Base-by-base conservation (phyloP, 2,113 vertebrate genomes). In the Aptenodytes patagonicus region DNA sequence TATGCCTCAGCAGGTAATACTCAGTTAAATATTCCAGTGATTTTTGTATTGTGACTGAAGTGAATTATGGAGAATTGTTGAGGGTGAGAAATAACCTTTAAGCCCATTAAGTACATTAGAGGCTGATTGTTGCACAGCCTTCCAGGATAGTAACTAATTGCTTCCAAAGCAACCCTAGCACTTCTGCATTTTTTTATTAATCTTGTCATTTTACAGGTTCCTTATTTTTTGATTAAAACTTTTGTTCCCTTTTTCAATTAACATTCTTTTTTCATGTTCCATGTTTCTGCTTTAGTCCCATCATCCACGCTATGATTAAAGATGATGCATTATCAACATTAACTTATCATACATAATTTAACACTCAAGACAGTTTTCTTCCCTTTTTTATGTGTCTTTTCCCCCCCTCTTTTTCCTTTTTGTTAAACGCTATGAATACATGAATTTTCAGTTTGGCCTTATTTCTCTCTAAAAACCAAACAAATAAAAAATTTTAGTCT, bases 31-130 rank as follows among this genome's bases (percentile, higher is more conserved):
- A 94, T 94, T 91, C 58, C 46, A 44, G 42, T 40, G 54, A 77
- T 83, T 95, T 95, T 88, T 93, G 42, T 83, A 83, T 83, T 93
- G 51, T 86, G 49, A 70, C 58, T 91, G 64, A 85, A 95, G 25
- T 91, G 87, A 93, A 60, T 95, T 58, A 80, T 25, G 28, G 62
- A 90, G 75, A 85, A 94, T 38, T 88, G 38, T 66, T 84, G 69
- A 94, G 52, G n/a, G 20, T 87, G 79, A 95, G 76, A 93, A 90
- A 92, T 90, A 72, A 92, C 96, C 92, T 95, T 93, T 95, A 95
- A 97, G 88, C 57, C 65, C 83, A 82, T 92, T 92, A 90, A 95
- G 49, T 71, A 87, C 46, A 68, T 96, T 89, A 96, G 49, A 93
- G 29, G 44, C 47, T 96, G 88, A 84, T 84, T 79, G 76, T 90